Evolutionary conservation across 2,888 invertebrate genomes (phyloP).

Genomic region (Melieria picta): DNA sequence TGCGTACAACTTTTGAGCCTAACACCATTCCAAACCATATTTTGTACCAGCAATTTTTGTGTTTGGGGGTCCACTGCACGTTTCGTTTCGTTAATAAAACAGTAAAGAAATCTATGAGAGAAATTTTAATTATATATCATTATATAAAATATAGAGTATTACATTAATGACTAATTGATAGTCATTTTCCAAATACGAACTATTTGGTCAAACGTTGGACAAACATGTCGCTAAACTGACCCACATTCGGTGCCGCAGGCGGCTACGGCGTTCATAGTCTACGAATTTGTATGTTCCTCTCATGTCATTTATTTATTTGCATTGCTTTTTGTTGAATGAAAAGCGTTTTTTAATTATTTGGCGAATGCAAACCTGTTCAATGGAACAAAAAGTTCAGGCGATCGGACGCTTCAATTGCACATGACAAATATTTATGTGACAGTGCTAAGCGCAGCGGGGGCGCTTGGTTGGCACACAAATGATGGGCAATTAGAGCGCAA

Average conservation of each 20-base stretch:
- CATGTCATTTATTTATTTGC: slow-evolving; percentile 10
- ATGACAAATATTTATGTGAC: neutral
- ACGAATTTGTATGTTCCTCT: neutral
- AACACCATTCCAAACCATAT: too few relatives aligned
- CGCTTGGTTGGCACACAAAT: neutral
- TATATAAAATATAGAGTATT: too few relatives aligned
- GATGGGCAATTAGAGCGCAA: slow-evolving; percentile 34
- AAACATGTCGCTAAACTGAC: slow-evolving; percentile 49
- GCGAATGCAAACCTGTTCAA: too few relatives aligned
- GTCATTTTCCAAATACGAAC: slow-evolving; percentile 6
- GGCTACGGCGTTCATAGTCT: neutral
- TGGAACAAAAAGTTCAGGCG: neutral
- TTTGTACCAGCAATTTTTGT: too few relatives aligned
- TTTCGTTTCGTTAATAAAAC: too few relatives aligned
- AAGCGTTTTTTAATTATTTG: neutral
- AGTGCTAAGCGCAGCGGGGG: neutral
- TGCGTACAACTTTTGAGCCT: too few relatives aligned
- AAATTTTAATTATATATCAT: too few relatives aligned
- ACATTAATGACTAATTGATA: slow-evolving; percentile 33
- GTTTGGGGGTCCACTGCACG: too few relatives aligned
- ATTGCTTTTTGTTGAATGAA: neutral
- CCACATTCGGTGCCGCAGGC: slow-evolving; percentile 45
- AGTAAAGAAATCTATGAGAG: too few relatives aligned
- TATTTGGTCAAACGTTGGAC: slow-evolving; percentile 44
- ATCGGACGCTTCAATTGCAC: neutral